Conservation (phyloP, 1,140 invertebrate genomes). For the Druon quercuslanigerum region DNA sequence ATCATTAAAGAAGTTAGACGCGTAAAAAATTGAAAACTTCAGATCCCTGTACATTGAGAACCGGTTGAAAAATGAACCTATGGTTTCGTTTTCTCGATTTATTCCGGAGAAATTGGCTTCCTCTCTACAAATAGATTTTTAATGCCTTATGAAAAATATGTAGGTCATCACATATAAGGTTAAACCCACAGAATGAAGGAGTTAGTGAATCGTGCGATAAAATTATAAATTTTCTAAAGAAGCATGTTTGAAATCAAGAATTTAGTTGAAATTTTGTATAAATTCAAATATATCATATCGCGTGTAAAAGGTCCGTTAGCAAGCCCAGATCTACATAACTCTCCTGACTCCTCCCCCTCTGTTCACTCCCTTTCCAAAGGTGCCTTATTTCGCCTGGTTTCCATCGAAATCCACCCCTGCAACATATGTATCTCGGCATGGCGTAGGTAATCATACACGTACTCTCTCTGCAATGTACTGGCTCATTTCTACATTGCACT, state of each 20-base stretch:
- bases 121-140: too few relatives aligned
- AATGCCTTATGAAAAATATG: too few relatives aligned
- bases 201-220: not conserved
- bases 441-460: constrained; percentile 25
- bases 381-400: constrained; percentile 34
- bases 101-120: too few relatives aligned
- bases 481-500: not conserved
- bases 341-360: constrained; percentile 52
- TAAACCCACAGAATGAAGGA: not conserved
- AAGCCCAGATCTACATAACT: constrained; percentile 68
- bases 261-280: constrained; percentile 62
- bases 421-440: constrained; percentile 22
- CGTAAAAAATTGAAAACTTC: too few relatives aligned
- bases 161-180: not conserved
- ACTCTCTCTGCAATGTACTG: constrained; percentile 35
- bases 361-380: constrained; percentile 46
- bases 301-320: constrained; percentile 67
- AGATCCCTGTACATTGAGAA: too few relatives aligned
- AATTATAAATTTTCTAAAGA: constrained; percentile 6
- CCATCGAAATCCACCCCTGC: constrained; percentile 50
- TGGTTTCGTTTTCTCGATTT: too few relatives aligned
- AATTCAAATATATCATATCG: constrained; percentile 69
- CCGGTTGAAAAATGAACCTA: too few relatives aligned
- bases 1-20: too few relatives aligned
- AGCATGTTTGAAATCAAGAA: constrained; percentile 34